Percentiles rank a stretch among this genome's conserved stretches.
These are phyloP conservation scores for Tautogolabrus adspersus DNA, from an alignment of 2,113 vertebrate species.

Conservation along the genomic window DNA sequence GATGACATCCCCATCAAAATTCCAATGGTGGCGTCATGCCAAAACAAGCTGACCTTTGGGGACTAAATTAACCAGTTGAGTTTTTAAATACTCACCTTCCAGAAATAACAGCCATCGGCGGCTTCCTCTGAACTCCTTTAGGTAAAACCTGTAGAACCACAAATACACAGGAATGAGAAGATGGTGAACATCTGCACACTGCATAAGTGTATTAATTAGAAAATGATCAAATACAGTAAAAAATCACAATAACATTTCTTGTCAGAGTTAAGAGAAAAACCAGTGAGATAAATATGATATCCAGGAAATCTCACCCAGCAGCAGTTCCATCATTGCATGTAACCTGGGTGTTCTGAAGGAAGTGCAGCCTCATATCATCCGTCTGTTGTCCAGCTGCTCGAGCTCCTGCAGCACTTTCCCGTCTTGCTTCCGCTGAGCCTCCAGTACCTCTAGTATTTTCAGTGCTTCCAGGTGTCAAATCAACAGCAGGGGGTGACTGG, in stretches of 20 bases:
- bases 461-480: conserved; percentile 43
- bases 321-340: conserved; percentile 83
- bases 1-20: conserved; percentile 72
- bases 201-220: neutral
- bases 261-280: neutral
- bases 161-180: conserved; percentile 63
- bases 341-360: conserved; percentile 78
- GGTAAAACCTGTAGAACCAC: conserved; percentile 79
- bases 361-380: conserved; percentile 85
- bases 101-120: conserved; percentile 85
- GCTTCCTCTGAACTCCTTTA: conserved; percentile 85
- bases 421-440: conserved; percentile 51
- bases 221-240: neutral
- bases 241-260: too few relatives aligned
- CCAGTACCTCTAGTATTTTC: conserved; percentile 27
- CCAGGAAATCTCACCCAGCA: conserved; percentile 73
- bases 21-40: conserved; percentile 49
- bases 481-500: conserved; percentile 54
- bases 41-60: conserved; percentile 72
- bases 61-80: conserved; percentile 74
- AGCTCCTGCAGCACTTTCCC: conserved; percentile 52
- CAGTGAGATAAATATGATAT: neutral
- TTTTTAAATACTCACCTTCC: conserved; percentile 84
- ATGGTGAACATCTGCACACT: conserved; percentile 30
- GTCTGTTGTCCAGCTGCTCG: conserved; percentile 61